These are phyloP conservation scores for Lepetodrilus schrolli DNA, from an alignment of 2,888 invertebrate species.

Conservation along the genomic window DNA sequence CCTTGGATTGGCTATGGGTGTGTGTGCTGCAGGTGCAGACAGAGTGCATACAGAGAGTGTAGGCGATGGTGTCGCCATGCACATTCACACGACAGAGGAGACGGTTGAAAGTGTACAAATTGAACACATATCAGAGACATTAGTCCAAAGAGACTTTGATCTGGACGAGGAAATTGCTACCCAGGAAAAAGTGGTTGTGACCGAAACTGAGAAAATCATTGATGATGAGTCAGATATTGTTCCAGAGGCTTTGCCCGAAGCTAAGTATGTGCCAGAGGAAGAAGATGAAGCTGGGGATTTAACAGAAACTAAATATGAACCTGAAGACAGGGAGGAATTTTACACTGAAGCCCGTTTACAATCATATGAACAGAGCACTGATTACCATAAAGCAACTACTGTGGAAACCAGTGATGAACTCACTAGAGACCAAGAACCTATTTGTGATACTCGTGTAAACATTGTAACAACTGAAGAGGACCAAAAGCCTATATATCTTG, in stretches of 20 bases:
- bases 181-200: constrained; percentile 1
- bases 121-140: neutral
- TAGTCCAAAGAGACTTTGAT: neutral
- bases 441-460: neutral
- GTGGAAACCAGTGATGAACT: constrained; percentile 12
- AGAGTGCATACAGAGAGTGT: too few species aligned
- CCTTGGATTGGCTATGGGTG: constrained; percentile 47
- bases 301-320: neutral
- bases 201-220: constrained; percentile 30
- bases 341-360: too few species aligned
- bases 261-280: too few species aligned
- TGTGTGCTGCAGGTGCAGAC: constrained; percentile 40
- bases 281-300: neutral
- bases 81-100: constrained; percentile 1
- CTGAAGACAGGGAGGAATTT: neutral
- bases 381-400: neutral
- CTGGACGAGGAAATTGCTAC: neutral
- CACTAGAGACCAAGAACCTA: neutral
- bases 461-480: constrained; percentile 14
- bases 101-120: neutral
- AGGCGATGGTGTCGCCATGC: neutral
- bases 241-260: constrained; percentile 15
- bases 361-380: too few species aligned
- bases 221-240: constrained; percentile 29
- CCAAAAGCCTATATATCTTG: neutral